A percentile compares a stretch with the other conserved stretches of the same genome.
Evolutionary conservation across 2,888 invertebrate genomes (phyloP).

Genomic region (Oscheius sp.): DNA sequence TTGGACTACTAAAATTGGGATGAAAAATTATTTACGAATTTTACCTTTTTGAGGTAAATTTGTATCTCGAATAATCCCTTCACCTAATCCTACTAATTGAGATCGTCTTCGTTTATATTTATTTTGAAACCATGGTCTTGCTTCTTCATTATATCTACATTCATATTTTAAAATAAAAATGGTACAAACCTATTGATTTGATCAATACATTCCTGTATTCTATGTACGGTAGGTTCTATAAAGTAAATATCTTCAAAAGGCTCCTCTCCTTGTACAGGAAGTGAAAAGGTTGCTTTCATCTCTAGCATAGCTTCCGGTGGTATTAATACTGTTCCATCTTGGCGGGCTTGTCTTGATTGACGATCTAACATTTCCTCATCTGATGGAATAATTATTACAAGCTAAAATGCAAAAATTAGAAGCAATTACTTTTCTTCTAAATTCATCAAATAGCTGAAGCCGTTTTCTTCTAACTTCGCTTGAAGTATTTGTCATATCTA

Average conservation of each 20-base stretch:
- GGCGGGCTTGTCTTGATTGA: slow-evolving; percentile 79
- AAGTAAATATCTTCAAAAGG: slow-evolving; percentile 65
- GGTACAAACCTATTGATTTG: background rate
- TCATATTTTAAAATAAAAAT: background rate
- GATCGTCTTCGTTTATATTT: slow-evolving; percentile 20
- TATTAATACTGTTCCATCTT: slow-evolving; percentile 85
- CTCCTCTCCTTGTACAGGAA: slow-evolving; percentile 62
- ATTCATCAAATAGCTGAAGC: slow-evolving; percentile 82
- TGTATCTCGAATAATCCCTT: background rate
- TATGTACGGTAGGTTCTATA: slow-evolving; percentile 58
- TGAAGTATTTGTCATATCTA: slow-evolving; percentile 98
- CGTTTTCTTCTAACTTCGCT: slow-evolving; percentile 95
- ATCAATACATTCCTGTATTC: slow-evolving; percentile 27
- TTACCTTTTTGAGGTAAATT: background rate
- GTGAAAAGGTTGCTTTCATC: slow-evolving; percentile 80
- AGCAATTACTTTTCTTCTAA: slow-evolving; percentile 38
- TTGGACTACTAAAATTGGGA: slow-evolving; percentile 4
- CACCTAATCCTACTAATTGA: slow-evolving; percentile 11
- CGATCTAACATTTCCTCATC: slow-evolving; percentile 88
- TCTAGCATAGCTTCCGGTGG: slow-evolving; percentile 91
- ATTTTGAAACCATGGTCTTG: slow-evolving; percentile 30
- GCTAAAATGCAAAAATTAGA: slow-evolving; percentile 82
- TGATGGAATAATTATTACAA: slow-evolving; percentile 89
- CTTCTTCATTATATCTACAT: slow-evolving; percentile 29
- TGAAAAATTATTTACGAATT: too few species aligned